Base-by-base conservation (phyloP, 2,797 vertebrate species). In the Taeniopygia guttata region DNA sequence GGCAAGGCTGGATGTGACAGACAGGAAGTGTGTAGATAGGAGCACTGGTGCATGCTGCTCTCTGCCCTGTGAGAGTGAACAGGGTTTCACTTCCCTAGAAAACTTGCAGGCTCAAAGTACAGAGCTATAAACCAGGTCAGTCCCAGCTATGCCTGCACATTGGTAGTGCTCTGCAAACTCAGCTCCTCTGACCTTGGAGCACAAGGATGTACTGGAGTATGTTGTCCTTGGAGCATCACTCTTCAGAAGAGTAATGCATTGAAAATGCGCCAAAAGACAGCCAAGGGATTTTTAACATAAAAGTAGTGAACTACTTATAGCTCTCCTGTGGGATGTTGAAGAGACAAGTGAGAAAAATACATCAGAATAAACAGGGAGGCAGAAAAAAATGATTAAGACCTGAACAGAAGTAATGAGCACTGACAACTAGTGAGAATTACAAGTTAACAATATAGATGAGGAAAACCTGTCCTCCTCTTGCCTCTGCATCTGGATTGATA, bases 11-110 rank as follows among this genome's bases (percentile, higher is more conserved):
- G 11, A 48, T 82, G 29, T 67, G 63, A 63, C 16, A 66, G 19
- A 34, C 23, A 40, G 66, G 46, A 49, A 84, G 20, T 2, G 2
- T 10, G 20, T n/a, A 16, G 11, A 1, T 4, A 30, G 13, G 11
- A 79, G 30, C 34, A 46, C 16, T 1, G 1, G 22, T 32, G 20
- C n/a, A 7, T 0, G 0, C 30, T 34, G 23, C 34, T 45, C 20
- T 63, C 32, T 60, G n/a, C 36, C 36, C n/a, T 60, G 21, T 18
- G 32, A 27, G 34, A 32, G 34, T 13, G 21, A 48, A 56, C 32
- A 74, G 52, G 55, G 29, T 66, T 90, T 82, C 51, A 68, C 9
- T 22, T 2, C 4, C 30, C 23, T 46, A 30, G 42, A 67, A 29
- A 77, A 63, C 19, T 36, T 56, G 8, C 16, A 52, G 55, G 27